Evolutionary conservation across 2,113 vertebrate species (phyloP), one percentile per base, ranked within the genome.

Genomic region (Todiramphus chloris): DNA sequence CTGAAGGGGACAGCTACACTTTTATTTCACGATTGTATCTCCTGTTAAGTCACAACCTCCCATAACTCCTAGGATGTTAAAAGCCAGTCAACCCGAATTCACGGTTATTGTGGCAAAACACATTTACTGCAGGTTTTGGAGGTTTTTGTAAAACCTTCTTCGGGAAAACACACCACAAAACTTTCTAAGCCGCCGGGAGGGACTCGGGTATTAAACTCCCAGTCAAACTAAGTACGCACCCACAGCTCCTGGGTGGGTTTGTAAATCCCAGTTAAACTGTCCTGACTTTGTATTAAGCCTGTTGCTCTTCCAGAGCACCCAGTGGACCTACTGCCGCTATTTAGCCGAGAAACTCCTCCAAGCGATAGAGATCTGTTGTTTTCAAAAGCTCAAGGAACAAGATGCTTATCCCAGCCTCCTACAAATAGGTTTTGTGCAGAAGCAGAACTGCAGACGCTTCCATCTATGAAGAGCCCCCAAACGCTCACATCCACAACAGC

Each of bases 361-460:
- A 67, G 51, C 1, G 59, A 93, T 33, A 89, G 76, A 89, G 66
- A 93, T 92, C 76, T 82, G 46, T 44, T 3, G 2, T 51, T 87
- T 94, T 68, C 87, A 62, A 82, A 89, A 92, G 87, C 87, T 68
- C 11, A 72, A 91, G 55, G 80, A 89, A 58, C 50, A 55, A 78
- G 83, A 90, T 89, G 77, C 48, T 96, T 94, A 91, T 92, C 95
- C 73, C 46, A 63, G 46, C 55, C 83, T 68, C 92, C 70, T 95
- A 55, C 28, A 56, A 89, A 87, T n/a, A 11, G 0, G n/a, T 83
- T 55, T 44, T 64, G 66, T 5, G 27, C 5, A 4, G 33, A 18
- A 1, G 30, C 27, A 69, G 58, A 77, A 62, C 59, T 3, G 3
- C 74, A 63, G 78, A 68, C 3, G 4, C 35, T 70, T 70, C 76